Conservation (phyloP, 2,113 vertebrate genomes). For the Raja brachyura region DNA sequence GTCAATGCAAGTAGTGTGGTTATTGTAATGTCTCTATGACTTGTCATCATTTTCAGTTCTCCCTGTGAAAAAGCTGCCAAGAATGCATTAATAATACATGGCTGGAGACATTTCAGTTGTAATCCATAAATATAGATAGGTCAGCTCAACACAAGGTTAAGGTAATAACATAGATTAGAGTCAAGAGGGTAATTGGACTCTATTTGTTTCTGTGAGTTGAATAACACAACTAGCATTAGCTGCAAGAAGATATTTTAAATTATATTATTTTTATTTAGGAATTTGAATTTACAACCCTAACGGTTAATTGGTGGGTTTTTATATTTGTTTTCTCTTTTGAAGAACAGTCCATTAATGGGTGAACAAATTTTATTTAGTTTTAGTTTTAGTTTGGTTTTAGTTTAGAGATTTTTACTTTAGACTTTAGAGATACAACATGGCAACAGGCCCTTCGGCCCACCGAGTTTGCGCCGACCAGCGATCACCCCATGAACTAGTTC, state of each 20-base stretch:
- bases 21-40: neutral
- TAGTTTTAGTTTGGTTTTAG: too few relatives aligned
- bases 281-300: neutral
- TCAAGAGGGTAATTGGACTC: conserved; percentile 29
- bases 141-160: conserved; percentile 17
- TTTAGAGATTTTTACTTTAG: too few relatives aligned
- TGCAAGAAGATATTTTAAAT: neutral
- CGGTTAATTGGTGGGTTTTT: neutral
- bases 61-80: neutral
- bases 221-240: conserved; percentile 29
- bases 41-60: neutral
- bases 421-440: too few relatives aligned
- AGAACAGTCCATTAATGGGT: neutral
- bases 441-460: too few relatives aligned
- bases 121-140: conserved; percentile 31
- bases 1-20: neutral
- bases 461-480: too few relatives aligned
- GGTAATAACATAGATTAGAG: conserved; percentile 28
- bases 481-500: too few relatives aligned
- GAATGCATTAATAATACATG: conserved; percentile 28
- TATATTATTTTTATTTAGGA: neutral
- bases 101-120: conserved; percentile 15
- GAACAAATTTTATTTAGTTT: neutral
- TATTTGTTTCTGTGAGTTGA: conserved; percentile 33
- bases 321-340: conserved; percentile 10